A percentile compares a stretch with the other conserved stretches of the same genome.
Conservation (phyloP, 1,140 invertebrate species). For the Platyscapa corneri region DNA sequence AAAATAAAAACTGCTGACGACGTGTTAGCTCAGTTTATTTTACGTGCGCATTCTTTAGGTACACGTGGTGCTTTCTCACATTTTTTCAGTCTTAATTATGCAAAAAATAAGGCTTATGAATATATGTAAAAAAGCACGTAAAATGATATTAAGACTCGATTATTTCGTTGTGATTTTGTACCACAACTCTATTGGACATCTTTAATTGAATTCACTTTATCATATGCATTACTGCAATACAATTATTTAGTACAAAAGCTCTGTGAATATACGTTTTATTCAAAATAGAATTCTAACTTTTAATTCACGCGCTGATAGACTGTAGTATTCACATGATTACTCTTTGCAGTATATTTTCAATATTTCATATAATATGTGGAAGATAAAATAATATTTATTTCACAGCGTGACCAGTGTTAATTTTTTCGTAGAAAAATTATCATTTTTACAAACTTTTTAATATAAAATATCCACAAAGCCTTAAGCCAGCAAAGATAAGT, state of each 20-base stretch:
- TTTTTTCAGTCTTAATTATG: conserved; percentile 48
- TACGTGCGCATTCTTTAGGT: conserved; percentile 3
- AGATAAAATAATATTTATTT: conserved; percentile 15
- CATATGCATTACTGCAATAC: background rate
- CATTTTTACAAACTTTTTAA: background rate
- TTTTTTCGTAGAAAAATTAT: conserved; percentile 33
- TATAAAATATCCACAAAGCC: background rate
- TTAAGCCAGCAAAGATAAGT: background rate
- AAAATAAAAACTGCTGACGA: conserved; percentile 27
- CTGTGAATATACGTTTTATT: conserved; percentile 45
- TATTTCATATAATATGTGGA: conserved; percentile 12
- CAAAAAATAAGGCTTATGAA: conserved; percentile 44
- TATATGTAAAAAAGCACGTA: conserved; percentile 27
- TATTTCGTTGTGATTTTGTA: conserved; percentile 1
- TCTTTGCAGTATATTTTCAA: background rate
- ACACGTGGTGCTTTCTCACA: background rate
- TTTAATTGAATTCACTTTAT: background rate
- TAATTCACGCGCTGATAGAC: background rate
- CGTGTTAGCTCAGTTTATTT: conserved; percentile 8
- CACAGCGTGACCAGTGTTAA: conserved; percentile 9
- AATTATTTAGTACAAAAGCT: conserved; percentile 49
- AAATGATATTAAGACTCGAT: background rate
- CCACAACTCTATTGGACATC: background rate
- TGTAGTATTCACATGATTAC: background rate
- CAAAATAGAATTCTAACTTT: conserved; percentile 50